Evolutionary conservation across 2,888 invertebrate species (phyloP).

Genomic region (Tribolium freemani): DNA sequence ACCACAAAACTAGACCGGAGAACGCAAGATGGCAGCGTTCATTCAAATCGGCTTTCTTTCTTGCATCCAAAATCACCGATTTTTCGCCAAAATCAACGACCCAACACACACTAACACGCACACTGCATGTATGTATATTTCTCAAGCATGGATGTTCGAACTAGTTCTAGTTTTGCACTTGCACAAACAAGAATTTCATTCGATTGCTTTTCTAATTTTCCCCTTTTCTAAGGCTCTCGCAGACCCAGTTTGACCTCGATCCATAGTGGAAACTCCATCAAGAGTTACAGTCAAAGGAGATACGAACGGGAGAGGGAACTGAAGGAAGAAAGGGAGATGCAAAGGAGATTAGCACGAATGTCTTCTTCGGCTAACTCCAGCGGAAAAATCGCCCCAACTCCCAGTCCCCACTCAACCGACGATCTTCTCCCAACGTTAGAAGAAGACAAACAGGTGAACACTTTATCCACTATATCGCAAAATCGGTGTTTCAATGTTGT

Average conservation of each 20-base stretch:
- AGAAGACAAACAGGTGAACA: slow-evolving; percentile 81
- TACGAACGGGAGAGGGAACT: slow-evolving; percentile 87
- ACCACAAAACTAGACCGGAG: slow-evolving; percentile 55
- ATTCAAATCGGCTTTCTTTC: slow-evolving; percentile 49
- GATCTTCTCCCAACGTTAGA: slow-evolving; percentile 85
- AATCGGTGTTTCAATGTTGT: slow-evolving; percentile 1
- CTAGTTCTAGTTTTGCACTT: background rate
- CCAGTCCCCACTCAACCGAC: slow-evolving; percentile 87
- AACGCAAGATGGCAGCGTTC: slow-evolving; percentile 74
- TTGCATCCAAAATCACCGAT: slow-evolving; percentile 8
- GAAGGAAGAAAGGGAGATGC: slow-evolving; percentile 85
- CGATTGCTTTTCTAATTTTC: background rate
- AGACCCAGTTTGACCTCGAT: slow-evolving; percentile 89
- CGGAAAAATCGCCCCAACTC: slow-evolving; percentile 75
- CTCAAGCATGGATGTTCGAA: background rate
- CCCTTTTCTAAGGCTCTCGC: slow-evolving; percentile 77
- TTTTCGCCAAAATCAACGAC: slow-evolving; percentile 48
- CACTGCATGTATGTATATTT: slow-evolving; percentile 34
- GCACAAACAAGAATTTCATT: background rate
- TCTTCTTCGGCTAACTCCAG: slow-evolving; percentile 71
- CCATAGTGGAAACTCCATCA: slow-evolving; percentile 86
- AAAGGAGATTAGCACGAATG: slow-evolving; percentile 80
- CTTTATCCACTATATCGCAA: background rate
- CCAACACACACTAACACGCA: slow-evolving; percentile 24
- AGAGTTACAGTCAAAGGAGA: slow-evolving; percentile 85